Conservation (phyloP, 2,113 vertebrate genomes). For the Cyprinodon tularosa region DNA sequence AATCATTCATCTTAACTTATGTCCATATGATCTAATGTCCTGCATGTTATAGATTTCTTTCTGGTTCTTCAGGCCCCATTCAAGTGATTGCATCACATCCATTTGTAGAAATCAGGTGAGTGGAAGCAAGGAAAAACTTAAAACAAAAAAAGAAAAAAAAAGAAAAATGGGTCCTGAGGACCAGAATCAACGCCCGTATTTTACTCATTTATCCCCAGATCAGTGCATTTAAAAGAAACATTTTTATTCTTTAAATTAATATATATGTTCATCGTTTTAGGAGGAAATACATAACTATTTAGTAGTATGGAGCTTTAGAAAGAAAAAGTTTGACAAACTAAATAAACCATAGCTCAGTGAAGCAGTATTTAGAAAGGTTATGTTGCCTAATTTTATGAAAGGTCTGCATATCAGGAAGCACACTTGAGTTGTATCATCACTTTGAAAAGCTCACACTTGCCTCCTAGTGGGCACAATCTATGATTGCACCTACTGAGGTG, state of each 20-base stretch:
- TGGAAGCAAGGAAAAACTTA: too few relatives aligned
- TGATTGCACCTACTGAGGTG: constrained; percentile 16
- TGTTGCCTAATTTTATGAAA: constrained; percentile 69
- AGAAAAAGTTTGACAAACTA: constrained; percentile 29
- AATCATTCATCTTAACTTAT: too few relatives aligned
- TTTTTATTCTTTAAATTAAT: background rate
- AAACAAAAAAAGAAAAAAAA: too few relatives aligned
- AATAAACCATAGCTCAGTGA: constrained; percentile 43
- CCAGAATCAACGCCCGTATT: too few relatives aligned
- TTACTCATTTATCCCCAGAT: too few relatives aligned
- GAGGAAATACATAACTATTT: constrained; percentile 11
- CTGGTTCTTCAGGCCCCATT: too few relatives aligned
- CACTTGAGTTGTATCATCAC: constrained; percentile 3
- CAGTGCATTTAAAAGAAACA: background rate
- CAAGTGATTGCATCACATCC: too few relatives aligned
- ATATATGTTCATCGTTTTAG: constrained; percentile 1
- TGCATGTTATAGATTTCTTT: too few relatives aligned
- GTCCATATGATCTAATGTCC: too few relatives aligned
- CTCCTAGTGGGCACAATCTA: constrained; percentile 80
- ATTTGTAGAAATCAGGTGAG: too few relatives aligned
- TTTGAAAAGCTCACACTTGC: constrained; percentile 83
- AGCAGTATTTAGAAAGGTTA: constrained; percentile 53
- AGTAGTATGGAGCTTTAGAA: constrained; percentile 30
- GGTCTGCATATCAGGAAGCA: constrained; percentile 39
- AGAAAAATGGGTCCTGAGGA: too few relatives aligned